Conservation (phyloP, 1,140 invertebrate species). For the Zaprionus capensis region DNA sequence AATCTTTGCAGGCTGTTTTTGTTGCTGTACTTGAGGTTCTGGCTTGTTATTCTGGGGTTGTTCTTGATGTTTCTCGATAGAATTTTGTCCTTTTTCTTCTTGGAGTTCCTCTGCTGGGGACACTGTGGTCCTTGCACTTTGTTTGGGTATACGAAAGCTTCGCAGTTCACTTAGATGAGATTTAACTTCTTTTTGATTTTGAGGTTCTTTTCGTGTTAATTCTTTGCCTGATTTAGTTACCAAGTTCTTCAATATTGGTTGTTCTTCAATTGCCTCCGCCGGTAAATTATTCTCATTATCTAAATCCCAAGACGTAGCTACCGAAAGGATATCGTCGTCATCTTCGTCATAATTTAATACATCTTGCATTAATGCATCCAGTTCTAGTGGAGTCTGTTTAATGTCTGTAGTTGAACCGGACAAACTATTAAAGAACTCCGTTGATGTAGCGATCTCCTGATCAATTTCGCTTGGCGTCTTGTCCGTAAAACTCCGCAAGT, state of each 20-base stretch:
- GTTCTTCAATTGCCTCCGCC: not conserved
- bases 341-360: conserved; percentile 46
- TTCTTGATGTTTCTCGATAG: not conserved
- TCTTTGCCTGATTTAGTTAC: not conserved
- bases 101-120: no score
- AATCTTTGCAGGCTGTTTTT: not conserved
- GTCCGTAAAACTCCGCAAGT: not conserved
- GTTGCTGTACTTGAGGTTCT: no score
- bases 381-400: conserved; percentile 26
- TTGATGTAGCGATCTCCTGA: not conserved
- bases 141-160: conserved; percentile 23
- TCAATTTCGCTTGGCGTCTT: conserved; percentile 31
- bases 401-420: not conserved
- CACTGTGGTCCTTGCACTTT: not conserved
- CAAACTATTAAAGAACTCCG: conserved; percentile 31
- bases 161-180: not conserved
- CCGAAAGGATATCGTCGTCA: conserved; percentile 49
- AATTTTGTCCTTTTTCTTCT: not conserved
- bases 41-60: not conserved
- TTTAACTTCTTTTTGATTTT: not conserved
- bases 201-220: not conserved
- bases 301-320: conserved; percentile 49
- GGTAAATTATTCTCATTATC: conserved; percentile 30
- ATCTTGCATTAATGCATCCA: conserved; percentile 13
- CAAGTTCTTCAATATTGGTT: not conserved